Percentiles rank a stretch among this genome's conserved stretches.
Evolutionary conservation across 2,888 invertebrate species (phyloP).

Genomic region (Apotomis turbidana): DNA sequence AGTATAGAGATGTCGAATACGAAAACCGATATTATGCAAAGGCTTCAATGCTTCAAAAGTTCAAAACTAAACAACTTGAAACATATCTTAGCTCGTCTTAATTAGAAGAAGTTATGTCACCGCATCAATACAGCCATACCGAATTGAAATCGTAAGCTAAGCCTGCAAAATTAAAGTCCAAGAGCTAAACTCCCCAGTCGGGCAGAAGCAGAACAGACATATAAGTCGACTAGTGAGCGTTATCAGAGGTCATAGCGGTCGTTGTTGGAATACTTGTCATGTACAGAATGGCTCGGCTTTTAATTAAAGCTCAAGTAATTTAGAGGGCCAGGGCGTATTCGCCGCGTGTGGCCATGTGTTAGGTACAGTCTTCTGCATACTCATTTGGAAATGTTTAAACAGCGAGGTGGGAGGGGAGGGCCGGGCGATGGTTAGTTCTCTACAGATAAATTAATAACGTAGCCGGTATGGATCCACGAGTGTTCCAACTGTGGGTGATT

Average conservation of each 20-base stretch:
- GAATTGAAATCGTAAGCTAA: neutral
- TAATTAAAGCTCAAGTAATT: conserved; percentile 82
- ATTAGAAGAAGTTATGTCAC: no score
- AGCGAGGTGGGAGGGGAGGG: conserved; percentile 59
- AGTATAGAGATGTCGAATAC: no score
- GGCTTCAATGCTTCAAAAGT: no score
- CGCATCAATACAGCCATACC: no score
- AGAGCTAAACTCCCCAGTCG: conserved; percentile 47
- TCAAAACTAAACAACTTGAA: no score
- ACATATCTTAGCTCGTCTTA: no score
- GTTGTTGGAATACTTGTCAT: conserved; percentile 79
- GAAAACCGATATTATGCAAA: no score
- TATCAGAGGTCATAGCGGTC: conserved; percentile 67
- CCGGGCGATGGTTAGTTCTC: conserved; percentile 79
- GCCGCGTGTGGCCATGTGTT: conserved; percentile 72
- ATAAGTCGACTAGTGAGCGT: conserved; percentile 67
- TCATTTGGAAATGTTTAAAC: conserved; percentile 83
- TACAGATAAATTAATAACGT: conserved; percentile 83
- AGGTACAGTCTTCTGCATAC: conserved; percentile 80
- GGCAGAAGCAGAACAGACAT: conserved; percentile 52
- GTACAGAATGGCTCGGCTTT: conserved; percentile 80
- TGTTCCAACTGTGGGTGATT: conserved; percentile 67
- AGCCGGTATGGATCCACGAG: conserved; percentile 71
- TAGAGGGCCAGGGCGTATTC: conserved; percentile 65
- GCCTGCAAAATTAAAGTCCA: neutral